Conservation (phyloP, 2,888 invertebrate genomes). For the Ganaspis brasiliensis region DNA sequence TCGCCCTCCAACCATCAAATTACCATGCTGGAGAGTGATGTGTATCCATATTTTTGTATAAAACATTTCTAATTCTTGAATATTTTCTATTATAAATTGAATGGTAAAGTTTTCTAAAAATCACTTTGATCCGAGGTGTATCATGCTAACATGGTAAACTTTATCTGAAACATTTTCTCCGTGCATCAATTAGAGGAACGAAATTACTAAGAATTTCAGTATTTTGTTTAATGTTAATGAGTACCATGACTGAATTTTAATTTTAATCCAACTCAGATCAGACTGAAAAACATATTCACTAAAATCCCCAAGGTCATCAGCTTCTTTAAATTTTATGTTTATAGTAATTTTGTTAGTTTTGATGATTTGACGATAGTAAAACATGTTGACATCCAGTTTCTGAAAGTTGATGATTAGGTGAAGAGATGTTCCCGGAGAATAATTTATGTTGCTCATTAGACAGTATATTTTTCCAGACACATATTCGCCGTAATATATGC, state of each 20-base stretch:
- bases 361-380: conserved; percentile 16
- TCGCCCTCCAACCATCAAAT: too few relatives aligned
- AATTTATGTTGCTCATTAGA: conserved; percentile 23
- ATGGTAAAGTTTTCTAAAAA: too few relatives aligned
- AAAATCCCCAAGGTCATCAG: conserved; percentile 3
- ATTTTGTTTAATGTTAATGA: conserved; percentile 24
- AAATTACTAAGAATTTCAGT: conserved; percentile 18
- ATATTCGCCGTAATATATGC: conserved; percentile 5
- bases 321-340: conserved; percentile 17
- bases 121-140: too few relatives aligned
- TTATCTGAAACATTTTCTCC: too few relatives aligned
- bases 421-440: conserved; percentile 5
- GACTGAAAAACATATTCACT: neutral
- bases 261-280: conserved; percentile 6
- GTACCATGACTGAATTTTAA: neutral
- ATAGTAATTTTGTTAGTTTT: conserved; percentile 14
- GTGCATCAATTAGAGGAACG: too few relatives aligned
- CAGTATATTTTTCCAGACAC: conserved; percentile 1
- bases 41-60: too few relatives aligned
- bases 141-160: too few relatives aligned
- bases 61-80: too few relatives aligned
- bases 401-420: conserved; percentile 23
- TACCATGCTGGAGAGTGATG: too few relatives aligned
- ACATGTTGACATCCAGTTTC: conserved; percentile 18
- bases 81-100: too few relatives aligned